phyloP scores from a whole-genome alignment of 2,113 vertebrate genomes.

The Apteryx owenii region DNA sequence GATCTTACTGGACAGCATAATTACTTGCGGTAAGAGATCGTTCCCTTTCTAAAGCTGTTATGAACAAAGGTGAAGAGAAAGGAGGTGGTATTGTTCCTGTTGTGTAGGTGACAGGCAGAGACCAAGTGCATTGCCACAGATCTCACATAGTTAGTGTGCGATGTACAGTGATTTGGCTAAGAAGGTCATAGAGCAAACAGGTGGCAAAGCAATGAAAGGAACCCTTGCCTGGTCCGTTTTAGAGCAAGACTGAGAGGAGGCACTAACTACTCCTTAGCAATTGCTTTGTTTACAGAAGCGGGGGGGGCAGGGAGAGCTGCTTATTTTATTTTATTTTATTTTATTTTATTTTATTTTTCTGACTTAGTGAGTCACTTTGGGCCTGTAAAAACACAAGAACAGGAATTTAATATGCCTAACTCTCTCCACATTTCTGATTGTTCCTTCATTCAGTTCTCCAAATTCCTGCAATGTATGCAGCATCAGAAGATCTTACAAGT shows the following conservation, averaged over 20 bases:
- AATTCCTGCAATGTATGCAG: constrained; percentile 92
- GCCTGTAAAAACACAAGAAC: not conserved
- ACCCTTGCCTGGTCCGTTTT: not conserved
- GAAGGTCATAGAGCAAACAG: not conserved
- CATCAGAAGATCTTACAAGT: constrained; percentile 87
- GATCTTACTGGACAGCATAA: not conserved
- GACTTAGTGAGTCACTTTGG: not conserved
- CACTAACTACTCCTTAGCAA: not conserved
- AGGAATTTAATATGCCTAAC: not conserved
- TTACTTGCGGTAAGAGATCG: not conserved
- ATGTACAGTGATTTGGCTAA: not conserved
- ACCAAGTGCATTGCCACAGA: not conserved
- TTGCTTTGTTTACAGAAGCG: not conserved
- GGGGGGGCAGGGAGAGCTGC: not conserved
- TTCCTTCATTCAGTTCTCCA: constrained; percentile 87
- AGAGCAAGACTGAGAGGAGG: not conserved
- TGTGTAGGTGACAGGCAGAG: not conserved
- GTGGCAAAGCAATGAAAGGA: not conserved
- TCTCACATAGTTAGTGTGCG: not conserved
- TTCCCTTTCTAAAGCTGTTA: not conserved
- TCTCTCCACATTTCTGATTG: not conserved
- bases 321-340: not conserved
- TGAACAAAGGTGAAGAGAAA: not conserved
- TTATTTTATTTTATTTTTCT: not conserved
- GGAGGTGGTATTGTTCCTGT: not conserved